Conservation (phyloP, 2,113 vertebrate species). For the Ranitomeya variabilis region DNA sequence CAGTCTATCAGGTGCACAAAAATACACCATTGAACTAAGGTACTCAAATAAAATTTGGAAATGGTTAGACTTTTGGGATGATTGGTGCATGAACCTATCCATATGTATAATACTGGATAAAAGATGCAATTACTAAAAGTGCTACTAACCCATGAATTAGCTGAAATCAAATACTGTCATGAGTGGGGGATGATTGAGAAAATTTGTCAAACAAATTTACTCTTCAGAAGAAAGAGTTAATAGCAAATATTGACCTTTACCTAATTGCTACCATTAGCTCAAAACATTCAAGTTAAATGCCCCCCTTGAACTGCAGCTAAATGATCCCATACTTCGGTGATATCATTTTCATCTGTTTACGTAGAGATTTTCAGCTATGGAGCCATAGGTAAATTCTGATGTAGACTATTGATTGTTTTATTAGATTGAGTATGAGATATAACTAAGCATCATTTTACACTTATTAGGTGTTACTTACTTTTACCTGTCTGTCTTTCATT, state of each 20-base stretch:
- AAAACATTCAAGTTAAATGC: neutral
- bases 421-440: no score
- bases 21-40: neutral
- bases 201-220: conserved; percentile 8
- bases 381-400: neutral
- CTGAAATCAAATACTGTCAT: conserved; percentile 24
- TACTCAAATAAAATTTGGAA: neutral
- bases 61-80: neutral
- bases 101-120: neutral
- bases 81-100: neutral
- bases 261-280: conserved; percentile 30
- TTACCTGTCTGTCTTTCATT: neutral
- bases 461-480: neutral
- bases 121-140: neutral
- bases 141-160: neutral
- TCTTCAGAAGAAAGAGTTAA: conserved; percentile 14
- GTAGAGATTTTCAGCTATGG: neutral
- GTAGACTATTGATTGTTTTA: no score
- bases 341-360: neutral
- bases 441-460: neutral
- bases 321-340: neutral
- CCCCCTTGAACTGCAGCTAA: neutral
- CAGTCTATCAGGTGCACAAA: neutral
- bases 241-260: conserved; percentile 32
- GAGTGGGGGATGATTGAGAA: conserved; percentile 8